These are phyloP conservation scores for Fissipunctia ypsillon DNA, from an alignment of 2,888 invertebrate genomes.

Conservation along the genomic window DNA sequence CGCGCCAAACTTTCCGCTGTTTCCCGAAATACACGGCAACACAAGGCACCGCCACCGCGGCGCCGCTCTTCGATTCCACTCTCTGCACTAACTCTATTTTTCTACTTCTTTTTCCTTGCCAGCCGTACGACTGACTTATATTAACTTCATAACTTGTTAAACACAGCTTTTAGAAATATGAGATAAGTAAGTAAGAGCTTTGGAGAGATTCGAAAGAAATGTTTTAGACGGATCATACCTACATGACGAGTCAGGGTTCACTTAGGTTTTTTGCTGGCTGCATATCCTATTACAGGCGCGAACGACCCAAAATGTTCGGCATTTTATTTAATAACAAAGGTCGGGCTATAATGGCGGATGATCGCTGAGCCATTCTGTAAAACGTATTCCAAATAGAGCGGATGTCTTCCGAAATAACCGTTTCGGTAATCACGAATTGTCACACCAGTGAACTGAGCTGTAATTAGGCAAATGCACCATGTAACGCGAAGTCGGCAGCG, in stretches of 20 bases:
- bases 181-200: constrained; percentile 81
- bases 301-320: constrained; percentile 67
- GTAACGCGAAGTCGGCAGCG: constrained; percentile 79
- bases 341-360: constrained; percentile 70
- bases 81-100: constrained; percentile 83
- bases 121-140: constrained; percentile 83
- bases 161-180: constrained; percentile 86
- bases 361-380: constrained; percentile 73
- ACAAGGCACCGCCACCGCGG: constrained; percentile 71
- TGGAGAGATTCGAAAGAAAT: constrained; percentile 81
- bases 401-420: constrained; percentile 81
- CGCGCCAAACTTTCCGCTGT: constrained; percentile 55
- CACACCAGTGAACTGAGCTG: constrained; percentile 85
- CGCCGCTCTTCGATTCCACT: constrained; percentile 81
- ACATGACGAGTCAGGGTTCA: constrained; percentile 72
- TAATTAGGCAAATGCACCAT: constrained; percentile 89
- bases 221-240: constrained; percentile 73
- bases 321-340: constrained; percentile 78
- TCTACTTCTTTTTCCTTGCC: constrained; percentile 82
- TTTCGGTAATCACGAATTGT: constrained; percentile 86
- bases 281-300: constrained; percentile 73
- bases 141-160: constrained; percentile 88
- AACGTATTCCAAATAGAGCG: constrained; percentile 77
- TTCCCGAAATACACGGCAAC: constrained; percentile 72
- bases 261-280: constrained; percentile 73